Evolutionary conservation across 1,140 invertebrate genomes (phyloP), one percentile per base, ranked within the genome.

Genomic region (Drosophila bocqueti): DNA sequence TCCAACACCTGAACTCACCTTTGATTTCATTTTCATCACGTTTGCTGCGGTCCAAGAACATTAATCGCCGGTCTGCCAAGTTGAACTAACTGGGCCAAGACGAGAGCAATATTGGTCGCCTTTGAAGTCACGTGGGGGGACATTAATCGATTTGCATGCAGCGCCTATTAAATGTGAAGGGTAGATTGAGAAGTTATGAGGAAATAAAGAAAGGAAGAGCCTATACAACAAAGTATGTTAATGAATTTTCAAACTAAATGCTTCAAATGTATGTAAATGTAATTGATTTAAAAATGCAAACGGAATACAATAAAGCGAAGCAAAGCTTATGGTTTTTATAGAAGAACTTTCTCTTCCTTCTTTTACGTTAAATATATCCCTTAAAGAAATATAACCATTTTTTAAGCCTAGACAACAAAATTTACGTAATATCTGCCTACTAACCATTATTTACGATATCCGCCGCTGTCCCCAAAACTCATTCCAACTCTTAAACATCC

Each of bases 81-180:
- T 63, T 29, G 8, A 66, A 87, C 81, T 87, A 75, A 87, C 73
- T 84, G 73, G 60, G n/a, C 42, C 31, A 38, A 63, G 29, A 60
- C 18, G 18, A n/a, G 1, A 47, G 18, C 13, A 26, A 31, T 40
- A 46, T 52, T 54, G 36, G 42, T 42, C 11, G 59, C 5, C 21
- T 45, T 43, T 38, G 15, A 4, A 42, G 4, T 10, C 42, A 9
- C 55, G 8, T 11, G 13, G 34, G 58, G 36, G 18, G 18, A 40
- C 47, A 45, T 9, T 52, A 81, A 89, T 87, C 42, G 63, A 89
- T 87, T 87, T 84, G 68, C 58, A 75, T 69, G 84, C 68, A 62
- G 16, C 24, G 42, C 18, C 60, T 50, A 40, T 38, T 68, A 45
- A 34, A 9, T 6, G 7, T 6, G 18, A 10, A 11, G 47, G 64